Conservation (phyloP, 53 echinoderm and acorn worm genomes). For the Astropecten irregularis region DNA sequence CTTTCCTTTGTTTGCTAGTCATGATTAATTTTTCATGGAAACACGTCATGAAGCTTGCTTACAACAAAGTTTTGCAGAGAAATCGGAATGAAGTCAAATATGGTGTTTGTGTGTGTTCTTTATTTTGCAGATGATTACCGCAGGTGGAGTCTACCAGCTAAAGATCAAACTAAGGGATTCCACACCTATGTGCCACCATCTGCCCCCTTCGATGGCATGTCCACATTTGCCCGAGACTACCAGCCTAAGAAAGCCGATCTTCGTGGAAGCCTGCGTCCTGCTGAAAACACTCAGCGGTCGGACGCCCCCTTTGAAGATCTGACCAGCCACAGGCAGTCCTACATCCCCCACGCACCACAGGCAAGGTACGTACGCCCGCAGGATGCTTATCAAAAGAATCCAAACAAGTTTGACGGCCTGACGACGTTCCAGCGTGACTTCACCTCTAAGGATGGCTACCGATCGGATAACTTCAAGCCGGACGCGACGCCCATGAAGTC, state of each 20-base stretch:
- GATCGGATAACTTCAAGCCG: conserved; percentile 86
- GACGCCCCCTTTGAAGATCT: conserved; percentile 84
- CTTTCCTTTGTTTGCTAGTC: too few relatives aligned
- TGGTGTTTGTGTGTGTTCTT: too few relatives aligned
- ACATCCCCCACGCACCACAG: conserved; percentile 81
- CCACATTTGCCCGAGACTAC: conserved; percentile 90
- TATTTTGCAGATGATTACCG: conserved; percentile 87
- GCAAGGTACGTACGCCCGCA: conserved; percentile 73
- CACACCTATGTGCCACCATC: conserved; percentile 80
- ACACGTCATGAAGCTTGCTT: too few relatives aligned
- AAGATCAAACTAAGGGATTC: conserved; percentile 68
- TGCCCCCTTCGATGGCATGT: conserved; percentile 90
- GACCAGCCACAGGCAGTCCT: conserved; percentile 83
- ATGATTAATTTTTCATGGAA: too few relatives aligned
- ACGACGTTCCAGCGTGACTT: conserved; percentile 88
- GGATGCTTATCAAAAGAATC: conserved; percentile 76
- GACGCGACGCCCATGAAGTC: conserved; percentile 76
- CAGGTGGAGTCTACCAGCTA: conserved; percentile 83
- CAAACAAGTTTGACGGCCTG: conserved; percentile 82
- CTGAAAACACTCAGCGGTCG: conserved; percentile 75
- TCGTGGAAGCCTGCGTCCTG: conserved; percentile 83
- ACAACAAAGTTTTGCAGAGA: too few relatives aligned
- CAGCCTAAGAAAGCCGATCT: conserved; percentile 78
- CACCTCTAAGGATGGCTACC: conserved; percentile 68
- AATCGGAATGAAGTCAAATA: too few relatives aligned